Conservation (phyloP, 2,888 invertebrate species). For the Ophion ellenae region DNA sequence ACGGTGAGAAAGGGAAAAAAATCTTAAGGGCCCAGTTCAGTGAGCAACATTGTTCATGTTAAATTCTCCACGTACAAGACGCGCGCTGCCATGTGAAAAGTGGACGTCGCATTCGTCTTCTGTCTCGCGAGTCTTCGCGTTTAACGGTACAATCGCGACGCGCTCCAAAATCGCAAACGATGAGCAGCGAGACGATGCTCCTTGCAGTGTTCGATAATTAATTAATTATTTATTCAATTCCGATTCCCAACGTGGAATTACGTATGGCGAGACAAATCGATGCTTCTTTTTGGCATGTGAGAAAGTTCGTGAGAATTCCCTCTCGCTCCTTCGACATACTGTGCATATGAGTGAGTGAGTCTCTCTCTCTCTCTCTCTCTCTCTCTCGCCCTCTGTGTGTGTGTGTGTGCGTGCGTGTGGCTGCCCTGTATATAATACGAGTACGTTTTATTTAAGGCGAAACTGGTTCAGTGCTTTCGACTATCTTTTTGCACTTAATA, state of each 20-base stretch:
- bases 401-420: neutral
- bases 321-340: neutral
- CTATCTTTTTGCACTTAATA: constrained; percentile 19
- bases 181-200: constrained; percentile 23
- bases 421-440: neutral
- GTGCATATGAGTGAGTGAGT: too few relatives aligned
- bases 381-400: neutral
- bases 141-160: constrained; percentile 7
- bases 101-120: neutral
- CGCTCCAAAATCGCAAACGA: constrained; percentile 39
- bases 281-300: constrained; percentile 55
- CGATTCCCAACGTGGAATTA: constrained; percentile 31
- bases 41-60: too few relatives aligned
- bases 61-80: too few relatives aligned
- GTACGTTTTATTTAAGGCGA: constrained; percentile 60
- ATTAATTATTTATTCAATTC: constrained; percentile 67
- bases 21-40: too few relatives aligned
- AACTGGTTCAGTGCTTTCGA: constrained; percentile 78
- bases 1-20: too few relatives aligned
- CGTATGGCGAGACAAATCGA: constrained; percentile 3
- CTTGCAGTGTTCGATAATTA: constrained; percentile 47
- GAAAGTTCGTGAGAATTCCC: constrained; percentile 55
- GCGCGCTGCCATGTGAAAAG: neutral
- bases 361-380: neutral
- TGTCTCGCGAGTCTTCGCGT: neutral